A percentile compares a stretch with the other conserved stretches of the same genome.
Conservation (phyloP, 2,888 invertebrate genomes). For the Neoitamus cyanurus region DNA sequence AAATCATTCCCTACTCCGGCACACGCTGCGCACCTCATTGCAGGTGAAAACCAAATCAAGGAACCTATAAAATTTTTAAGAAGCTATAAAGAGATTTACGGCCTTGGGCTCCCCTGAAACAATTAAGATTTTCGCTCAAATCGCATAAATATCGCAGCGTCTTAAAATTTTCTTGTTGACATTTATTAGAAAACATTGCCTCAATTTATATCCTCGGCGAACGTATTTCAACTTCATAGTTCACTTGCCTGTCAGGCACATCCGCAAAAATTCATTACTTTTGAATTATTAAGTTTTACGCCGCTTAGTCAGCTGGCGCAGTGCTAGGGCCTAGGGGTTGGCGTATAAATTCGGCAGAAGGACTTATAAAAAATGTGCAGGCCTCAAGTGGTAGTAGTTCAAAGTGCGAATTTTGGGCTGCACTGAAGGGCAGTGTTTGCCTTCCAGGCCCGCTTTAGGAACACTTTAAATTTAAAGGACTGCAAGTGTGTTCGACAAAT, state of each 20-base stretch:
- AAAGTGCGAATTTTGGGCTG: not conserved
- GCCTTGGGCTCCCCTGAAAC: not conserved
- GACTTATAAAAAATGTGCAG: not conserved
- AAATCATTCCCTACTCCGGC: not conserved
- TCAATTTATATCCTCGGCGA: not conserved
- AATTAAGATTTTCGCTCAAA: slow-evolving; percentile 2
- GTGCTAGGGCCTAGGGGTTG: not conserved
- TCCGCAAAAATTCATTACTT: slow-evolving; percentile 23
- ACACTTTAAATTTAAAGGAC: not conserved
- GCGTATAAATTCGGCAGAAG: not conserved
- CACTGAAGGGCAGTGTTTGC: not conserved
- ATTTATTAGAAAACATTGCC: slow-evolving; percentile 31
- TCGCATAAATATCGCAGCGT: slow-evolving; percentile 14
- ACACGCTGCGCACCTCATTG: not conserved
- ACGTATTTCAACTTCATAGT: slow-evolving; percentile 10
- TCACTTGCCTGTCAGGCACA: not conserved
- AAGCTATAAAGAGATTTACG: slow-evolving; percentile 3
- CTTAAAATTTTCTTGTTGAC: slow-evolving; percentile 32
- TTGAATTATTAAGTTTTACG: slow-evolving; percentile 28
- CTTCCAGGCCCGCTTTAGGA: not conserved
- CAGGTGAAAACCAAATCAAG: slow-evolving; percentile 1
- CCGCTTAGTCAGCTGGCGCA: slow-evolving; percentile 14
- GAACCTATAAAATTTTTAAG: not conserved
- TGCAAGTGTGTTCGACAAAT: not conserved
- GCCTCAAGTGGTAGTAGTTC: not conserved